Evolutionary conservation across 2,797 vertebrate genomes (phyloP).

Genomic region (Melopsittacus undulatus): DNA sequence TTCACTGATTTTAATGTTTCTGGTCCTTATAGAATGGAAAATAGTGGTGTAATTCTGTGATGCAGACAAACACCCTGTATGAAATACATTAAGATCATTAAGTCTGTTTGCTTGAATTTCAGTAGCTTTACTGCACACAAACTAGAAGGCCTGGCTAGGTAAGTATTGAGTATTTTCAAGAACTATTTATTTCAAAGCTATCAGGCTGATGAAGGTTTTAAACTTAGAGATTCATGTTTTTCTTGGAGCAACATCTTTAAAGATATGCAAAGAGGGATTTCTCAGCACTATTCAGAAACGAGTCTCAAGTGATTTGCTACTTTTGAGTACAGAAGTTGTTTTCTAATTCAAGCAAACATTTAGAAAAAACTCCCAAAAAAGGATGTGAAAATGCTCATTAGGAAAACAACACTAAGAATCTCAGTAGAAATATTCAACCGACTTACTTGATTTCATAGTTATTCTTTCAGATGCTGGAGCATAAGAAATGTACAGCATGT

Average conservation of each 20-base stretch:
- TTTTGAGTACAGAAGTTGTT: slow-evolving; percentile 28
- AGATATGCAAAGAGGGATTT: slow-evolving; percentile 50
- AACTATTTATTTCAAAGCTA: slow-evolving; percentile 38
- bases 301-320: slow-evolving; percentile 44
- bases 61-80: background rate
- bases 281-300: slow-evolving; percentile 10
- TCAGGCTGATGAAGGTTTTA: slow-evolving; percentile 16
- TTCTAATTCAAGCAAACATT: slow-evolving; percentile 47
- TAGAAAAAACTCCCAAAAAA: background rate
- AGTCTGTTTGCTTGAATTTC: background rate
- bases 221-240: slow-evolving; percentile 31
- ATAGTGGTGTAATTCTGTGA: background rate
- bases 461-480: background rate
- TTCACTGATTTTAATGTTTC: background rate
- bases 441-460: background rate
- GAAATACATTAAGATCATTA: background rate
- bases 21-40: background rate
- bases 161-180: background rate
- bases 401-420: background rate
- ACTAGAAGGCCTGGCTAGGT: background rate
- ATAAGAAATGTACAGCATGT: background rate
- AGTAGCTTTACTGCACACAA: background rate
- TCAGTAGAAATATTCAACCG: background rate
- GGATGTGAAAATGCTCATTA: background rate
- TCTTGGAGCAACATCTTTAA: slow-evolving; percentile 44